Base-by-base conservation (phyloP, 2,888 invertebrate species). In the Stenodema calcarata region DNA sequence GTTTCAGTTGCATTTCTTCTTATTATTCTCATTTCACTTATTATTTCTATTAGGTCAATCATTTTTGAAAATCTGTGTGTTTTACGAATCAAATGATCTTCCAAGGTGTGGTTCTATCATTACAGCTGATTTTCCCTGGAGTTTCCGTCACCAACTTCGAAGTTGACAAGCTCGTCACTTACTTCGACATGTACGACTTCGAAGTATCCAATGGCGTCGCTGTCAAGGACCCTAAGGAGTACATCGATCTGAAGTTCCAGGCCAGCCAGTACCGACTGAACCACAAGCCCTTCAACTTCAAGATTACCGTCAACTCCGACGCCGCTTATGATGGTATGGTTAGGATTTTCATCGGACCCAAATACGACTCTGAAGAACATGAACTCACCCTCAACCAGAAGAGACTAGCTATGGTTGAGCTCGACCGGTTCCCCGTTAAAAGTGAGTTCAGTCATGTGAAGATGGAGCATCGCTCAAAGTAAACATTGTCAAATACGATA, bases 341-440 rank as follows among this genome's bases (percentile, higher is more conserved):
- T 2, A 94, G 94, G 88, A 91, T 94, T 2, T 95, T 93, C 92
- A 91, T 95, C 88, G 95, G 94, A 90, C 95, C 95, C 0, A 95
- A 95, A 91, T 92, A 93, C 90, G 94, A 95, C 90, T 92, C 94
- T 79, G 93, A 93, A 89, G 92, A 95, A 89, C 93, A 93, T 88
- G 90, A 90, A 11, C 81, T 89, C 62, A 88, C 88, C 69, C 86
- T 90, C 35, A 87, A 89, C n/a, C 89, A 90, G 80, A 88, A 88
- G 44, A 93, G 94, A 73, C 90, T 93, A 44, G 93, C 94, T 91
- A 95, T 95, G 89, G 92, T 95, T 41, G 93, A 94, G 90, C 90
- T 95, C 42, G 94, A 94, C 90, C 91, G 92, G 76, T 94, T 95
- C 92, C 88, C 92, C 12, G 93, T 93, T 91, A 93, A 93, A 89